These are phyloP conservation scores for Phrixothrix hirtus DNA, from an alignment of 2,888 invertebrate genomes.

Conservation along the genomic window DNA sequence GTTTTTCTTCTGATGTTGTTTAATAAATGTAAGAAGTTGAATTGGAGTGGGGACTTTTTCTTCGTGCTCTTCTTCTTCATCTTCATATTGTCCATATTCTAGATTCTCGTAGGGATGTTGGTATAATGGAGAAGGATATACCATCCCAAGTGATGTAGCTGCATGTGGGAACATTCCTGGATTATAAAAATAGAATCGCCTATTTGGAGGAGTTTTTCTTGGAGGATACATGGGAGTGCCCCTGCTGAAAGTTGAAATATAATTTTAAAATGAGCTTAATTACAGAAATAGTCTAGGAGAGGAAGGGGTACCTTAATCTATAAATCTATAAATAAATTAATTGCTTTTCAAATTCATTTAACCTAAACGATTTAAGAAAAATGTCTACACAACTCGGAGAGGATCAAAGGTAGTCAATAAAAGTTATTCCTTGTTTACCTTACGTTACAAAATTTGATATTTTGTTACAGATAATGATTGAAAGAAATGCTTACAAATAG, in stretches of 20 bases:
- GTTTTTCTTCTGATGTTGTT: constrained; percentile 7
- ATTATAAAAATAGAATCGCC: constrained; percentile 14
- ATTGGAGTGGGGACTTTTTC: constrained; percentile 1
- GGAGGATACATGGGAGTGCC: not conserved
- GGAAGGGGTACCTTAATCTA: too few relatives aligned
- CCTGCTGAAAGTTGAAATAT: not conserved
- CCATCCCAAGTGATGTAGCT: constrained; percentile 4
- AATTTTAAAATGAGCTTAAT: too few relatives aligned
- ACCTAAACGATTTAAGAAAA: too few relatives aligned
- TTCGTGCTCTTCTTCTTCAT: constrained; percentile 3
- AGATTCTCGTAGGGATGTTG: not conserved
- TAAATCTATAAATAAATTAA: too few relatives aligned
- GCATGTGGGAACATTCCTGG: constrained; percentile 17
- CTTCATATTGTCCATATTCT: not conserved
- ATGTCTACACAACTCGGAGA: too few relatives aligned
- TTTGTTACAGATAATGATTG: too few relatives aligned
- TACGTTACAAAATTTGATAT: too few relatives aligned
- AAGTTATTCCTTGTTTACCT: too few relatives aligned
- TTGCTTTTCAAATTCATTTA: too few relatives aligned
- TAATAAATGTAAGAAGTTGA: constrained; percentile 7
- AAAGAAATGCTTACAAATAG: too few relatives aligned
- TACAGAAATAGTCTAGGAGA: too few relatives aligned
- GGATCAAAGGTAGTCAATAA: too few relatives aligned
- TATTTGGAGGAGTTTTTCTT: not conserved
- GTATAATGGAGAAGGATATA: not conserved